Percentiles rank a stretch among this genome's conserved stretches.
Evolutionary conservation across 1,140 invertebrate species (phyloP).

Genomic region (Dufourea novaeangliae): DNA sequence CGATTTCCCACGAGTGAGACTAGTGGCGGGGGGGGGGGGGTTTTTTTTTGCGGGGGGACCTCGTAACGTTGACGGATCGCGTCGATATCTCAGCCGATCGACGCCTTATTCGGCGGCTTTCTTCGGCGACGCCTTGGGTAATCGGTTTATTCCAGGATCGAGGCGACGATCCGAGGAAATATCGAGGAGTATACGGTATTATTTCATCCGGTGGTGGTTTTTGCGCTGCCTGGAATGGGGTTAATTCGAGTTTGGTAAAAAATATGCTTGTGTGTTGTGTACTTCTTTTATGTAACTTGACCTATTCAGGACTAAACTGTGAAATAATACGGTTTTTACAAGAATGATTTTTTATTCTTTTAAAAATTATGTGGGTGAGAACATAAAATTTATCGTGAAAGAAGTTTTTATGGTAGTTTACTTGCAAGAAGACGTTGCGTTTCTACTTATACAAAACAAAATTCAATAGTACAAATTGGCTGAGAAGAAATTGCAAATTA

Average conservation of each 20-base stretch:
- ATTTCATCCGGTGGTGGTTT: background rate
- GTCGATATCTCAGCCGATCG: slow-evolving; percentile 22
- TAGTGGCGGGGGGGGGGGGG: background rate
- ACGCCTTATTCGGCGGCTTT: background rate
- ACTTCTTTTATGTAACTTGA: background rate
- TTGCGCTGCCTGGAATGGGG: background rate
- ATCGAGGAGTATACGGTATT: background rate
- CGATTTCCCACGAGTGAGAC: slow-evolving; percentile 31
- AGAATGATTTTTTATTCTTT: too few relatives aligned
- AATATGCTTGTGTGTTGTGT: too few relatives aligned
- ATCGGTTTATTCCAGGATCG: slow-evolving; percentile 7
- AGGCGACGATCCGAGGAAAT: background rate
- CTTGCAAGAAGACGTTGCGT: too few relatives aligned
- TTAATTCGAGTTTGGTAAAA: background rate
- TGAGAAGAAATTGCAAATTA: too few relatives aligned
- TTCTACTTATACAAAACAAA: too few relatives aligned
- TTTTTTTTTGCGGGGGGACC: slow-evolving; percentile 28
- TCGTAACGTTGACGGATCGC: slow-evolving; percentile 16
- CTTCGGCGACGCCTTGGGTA: background rate
- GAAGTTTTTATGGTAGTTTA: too few relatives aligned
- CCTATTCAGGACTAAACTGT: background rate
- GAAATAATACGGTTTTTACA: too few relatives aligned
- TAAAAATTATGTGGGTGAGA: too few relatives aligned
- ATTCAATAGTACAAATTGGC: too few relatives aligned
- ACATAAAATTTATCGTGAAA: too few relatives aligned